Conservation (phyloP, 2,113 vertebrate genomes). For the Hirundichthys speculiger region DNA sequence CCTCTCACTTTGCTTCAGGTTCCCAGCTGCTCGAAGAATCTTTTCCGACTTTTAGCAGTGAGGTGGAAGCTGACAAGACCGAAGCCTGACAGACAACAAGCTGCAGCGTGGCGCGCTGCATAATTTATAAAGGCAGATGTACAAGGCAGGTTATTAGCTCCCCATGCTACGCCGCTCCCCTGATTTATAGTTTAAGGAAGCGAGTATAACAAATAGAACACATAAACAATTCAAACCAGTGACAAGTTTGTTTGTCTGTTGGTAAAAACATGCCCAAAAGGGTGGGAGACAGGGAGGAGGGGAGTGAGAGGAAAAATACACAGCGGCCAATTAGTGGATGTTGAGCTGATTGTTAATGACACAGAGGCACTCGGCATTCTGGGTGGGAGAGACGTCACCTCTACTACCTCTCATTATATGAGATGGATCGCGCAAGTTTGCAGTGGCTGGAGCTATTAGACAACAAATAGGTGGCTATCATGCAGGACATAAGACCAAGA, state of each 20-base stretch:
- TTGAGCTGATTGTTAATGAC: constrained; percentile 87
- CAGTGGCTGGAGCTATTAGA: constrained; percentile 92
- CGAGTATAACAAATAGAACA: constrained; percentile 67
- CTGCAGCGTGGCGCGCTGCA: constrained; percentile 58
- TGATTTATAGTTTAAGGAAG: constrained; percentile 79
- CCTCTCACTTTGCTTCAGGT: constrained; percentile 23
- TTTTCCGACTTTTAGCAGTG: constrained; percentile 29
- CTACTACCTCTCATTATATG: constrained; percentile 91
- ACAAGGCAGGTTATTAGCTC: constrained; percentile 74
- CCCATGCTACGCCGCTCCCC: constrained; percentile 58
- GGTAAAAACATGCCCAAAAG: constrained; percentile 14
- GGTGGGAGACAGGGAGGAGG: constrained; percentile 4
- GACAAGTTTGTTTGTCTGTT: constrained; percentile 66
- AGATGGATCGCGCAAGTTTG: constrained; percentile 91
- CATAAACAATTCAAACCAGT: constrained; percentile 74
- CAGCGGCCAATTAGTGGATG: constrained; percentile 90
- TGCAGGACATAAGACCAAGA: constrained; percentile 89
- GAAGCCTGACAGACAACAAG: constrained; percentile 66
- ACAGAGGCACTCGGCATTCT: constrained; percentile 83
- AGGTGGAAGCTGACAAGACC: constrained; percentile 51
- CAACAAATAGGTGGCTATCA: constrained; percentile 93
- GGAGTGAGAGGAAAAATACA: constrained; percentile 63
- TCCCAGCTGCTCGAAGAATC: constrained; percentile 14
- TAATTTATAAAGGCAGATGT: constrained; percentile 76
- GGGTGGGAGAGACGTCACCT: constrained; percentile 79